Conservation (phyloP, 2,113 vertebrate species). For the Oreochromis tanganicae region DNA sequence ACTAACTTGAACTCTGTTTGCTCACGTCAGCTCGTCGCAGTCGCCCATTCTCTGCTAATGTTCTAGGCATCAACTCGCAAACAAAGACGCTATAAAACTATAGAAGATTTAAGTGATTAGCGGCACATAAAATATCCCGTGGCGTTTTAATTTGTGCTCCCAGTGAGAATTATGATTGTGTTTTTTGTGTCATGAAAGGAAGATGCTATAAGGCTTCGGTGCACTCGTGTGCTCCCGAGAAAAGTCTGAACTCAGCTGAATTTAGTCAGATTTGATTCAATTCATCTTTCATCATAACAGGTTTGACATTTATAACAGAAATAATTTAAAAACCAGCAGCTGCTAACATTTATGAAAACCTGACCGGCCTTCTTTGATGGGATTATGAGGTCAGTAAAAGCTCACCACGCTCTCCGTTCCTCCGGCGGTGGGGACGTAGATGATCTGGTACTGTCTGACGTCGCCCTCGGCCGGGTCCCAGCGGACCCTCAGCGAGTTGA, state of each 20-base stretch:
- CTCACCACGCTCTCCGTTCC: constrained; percentile 79
- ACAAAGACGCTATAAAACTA: not conserved
- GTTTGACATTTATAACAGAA: not conserved
- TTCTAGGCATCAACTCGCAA: not conserved
- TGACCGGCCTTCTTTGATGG: not conserved
- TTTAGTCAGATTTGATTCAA: not conserved
- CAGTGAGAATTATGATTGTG: not conserved
- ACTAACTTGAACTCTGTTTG: not conserved
- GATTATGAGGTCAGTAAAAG: not conserved
- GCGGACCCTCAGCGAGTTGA: constrained; percentile 81
- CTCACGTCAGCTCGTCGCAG: not conserved
- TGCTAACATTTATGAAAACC: not conserved
- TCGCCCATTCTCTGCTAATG: not conserved
- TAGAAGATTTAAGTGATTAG: not conserved
- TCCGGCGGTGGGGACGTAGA: constrained; percentile 78
- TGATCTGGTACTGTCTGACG: constrained; percentile 85
- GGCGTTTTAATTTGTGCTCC: not conserved
- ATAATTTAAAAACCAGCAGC: not conserved
- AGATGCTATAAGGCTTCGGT: not conserved
- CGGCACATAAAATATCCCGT: not conserved
- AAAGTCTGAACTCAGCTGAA: not conserved
- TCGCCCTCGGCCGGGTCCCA: constrained; percentile 93
- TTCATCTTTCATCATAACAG: not conserved
- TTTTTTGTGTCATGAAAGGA: not conserved
- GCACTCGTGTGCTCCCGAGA: not conserved